A percentile compares a stretch with the other conserved stretches of the same genome.
Conservation (phyloP, 1,140 invertebrate genomes). For the Trichonephila inaurata region DNA sequence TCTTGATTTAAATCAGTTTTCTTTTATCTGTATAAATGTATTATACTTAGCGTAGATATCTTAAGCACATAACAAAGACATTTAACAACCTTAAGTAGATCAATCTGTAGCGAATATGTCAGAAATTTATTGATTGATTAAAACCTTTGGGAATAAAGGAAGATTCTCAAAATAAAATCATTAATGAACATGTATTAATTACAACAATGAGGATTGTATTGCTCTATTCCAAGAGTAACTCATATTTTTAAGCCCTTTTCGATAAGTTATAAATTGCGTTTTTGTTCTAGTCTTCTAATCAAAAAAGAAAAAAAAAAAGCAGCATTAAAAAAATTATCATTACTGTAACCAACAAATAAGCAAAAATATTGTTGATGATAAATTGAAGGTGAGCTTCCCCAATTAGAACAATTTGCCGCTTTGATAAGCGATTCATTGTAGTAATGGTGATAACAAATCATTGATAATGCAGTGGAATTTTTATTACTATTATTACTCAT, state of each 20-base stretch:
- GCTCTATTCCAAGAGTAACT: not conserved
- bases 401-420: not conserved
- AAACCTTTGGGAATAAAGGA: too few species aligned
- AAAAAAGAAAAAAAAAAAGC: not conserved
- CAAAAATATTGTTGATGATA: not conserved
- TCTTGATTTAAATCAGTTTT: too few species aligned
- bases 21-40: too few species aligned
- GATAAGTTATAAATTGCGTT: not conserved
- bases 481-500: not conserved
- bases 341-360: not conserved
- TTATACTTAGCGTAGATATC: too few species aligned
- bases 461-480: not conserved
- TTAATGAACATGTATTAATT: too few species aligned
- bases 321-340: not conserved
- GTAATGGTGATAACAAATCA: constrained; percentile 16
- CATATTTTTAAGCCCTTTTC: not conserved
- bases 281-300: not conserved
- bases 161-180: too few species aligned
- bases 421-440: not conserved
- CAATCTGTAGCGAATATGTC: too few species aligned
- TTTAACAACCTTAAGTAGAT: too few species aligned
- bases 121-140: too few species aligned
- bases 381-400: not conserved
- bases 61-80: too few species aligned
- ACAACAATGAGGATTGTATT: too few species aligned